phyloP scores from a whole-genome alignment of 2,888 invertebrate species.

The Nemurella pictetii region DNA sequence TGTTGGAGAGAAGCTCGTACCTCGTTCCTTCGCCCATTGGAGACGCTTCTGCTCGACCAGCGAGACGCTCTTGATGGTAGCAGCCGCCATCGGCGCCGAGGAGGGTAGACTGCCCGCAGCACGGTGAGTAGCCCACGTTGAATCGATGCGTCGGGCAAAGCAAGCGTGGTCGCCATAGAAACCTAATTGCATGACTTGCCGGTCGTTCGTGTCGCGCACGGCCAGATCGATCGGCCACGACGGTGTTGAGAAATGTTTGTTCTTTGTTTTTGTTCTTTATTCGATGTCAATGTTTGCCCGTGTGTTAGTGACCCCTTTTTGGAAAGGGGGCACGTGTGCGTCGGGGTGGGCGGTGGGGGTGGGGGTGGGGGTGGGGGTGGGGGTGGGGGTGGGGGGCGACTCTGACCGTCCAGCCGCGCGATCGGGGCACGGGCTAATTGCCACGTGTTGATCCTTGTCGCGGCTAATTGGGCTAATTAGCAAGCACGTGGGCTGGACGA shows the following conservation, averaged over 20 bases:
- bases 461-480: not conserved
- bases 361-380: not conserved
- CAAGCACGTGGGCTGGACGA: not conserved
- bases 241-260: not conserved
- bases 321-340: not conserved
- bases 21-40: slow-evolving; percentile 93
- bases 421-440: not conserved
- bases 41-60: slow-evolving; percentile 85
- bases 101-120: slow-evolving; percentile 1
- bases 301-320: slow-evolving; percentile 20
- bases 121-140: not conserved
- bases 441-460: not conserved
- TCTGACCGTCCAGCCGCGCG: no score
- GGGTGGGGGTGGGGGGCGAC: not conserved
- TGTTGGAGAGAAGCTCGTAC: no score
- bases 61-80: slow-evolving; percentile 53
- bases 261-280: not conserved
- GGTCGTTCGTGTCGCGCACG: not conserved
- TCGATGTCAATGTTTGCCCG: not conserved
- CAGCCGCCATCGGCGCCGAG: slow-evolving; percentile 30
- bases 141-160: slow-evolving; percentile 27
- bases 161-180: slow-evolving; percentile 19
- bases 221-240: not conserved
- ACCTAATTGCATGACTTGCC: slow-evolving; percentile 13
- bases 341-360: not conserved